Base-by-base conservation (phyloP, 35 echinoderm and acorn worm species). In the Anneissia japonica region DNA sequence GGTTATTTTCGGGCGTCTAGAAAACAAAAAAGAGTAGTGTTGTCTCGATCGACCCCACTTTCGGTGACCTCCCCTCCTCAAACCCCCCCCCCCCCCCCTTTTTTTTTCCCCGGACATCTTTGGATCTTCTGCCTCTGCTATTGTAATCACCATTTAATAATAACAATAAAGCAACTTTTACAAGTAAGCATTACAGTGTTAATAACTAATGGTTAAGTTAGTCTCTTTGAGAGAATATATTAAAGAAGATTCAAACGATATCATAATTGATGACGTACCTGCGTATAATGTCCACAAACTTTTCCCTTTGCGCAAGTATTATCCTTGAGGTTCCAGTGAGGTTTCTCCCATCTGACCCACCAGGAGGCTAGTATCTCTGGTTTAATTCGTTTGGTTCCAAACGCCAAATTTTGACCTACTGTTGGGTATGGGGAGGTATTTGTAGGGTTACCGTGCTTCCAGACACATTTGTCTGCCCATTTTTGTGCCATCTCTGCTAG, bases 271-370 rank as follows among this genome's bases (percentile, higher is more conserved):
- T 1, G 28, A 81, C 46, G 32, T 76, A 96, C 93, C 93, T 96
- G 93, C 34, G 93, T 96, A 74, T 96, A 96, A 86, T 96, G 93
- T 26, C 93, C 93, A 75, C 93, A 96, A 34, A 96, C 82, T 56
- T 90, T 81, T 45, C 37, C 38, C 32, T 90, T 92, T 0, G 84
- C 40, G 31, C 85, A 86, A 0, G 83, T 78, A 40, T 91, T 85
- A 14, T 87, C 92, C 1, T 64, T 10, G 3, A 97, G 83, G 26
- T 64, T 64, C 51, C 51, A 64, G 26, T 64, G 51, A 23, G 51
- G 51, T 23, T 64, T 64, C 51, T 64, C 51, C 51, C 51, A 64
- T 26, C 51, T 64, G 2, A 64, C 51, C 51, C 51, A 64, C 51
- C 51, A 64, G 21, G 10, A 19, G 11, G 51, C 51, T 2, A 64